phyloP scores from a whole-genome alignment of 2,797 vertebrate species.

The Chaenodraco wilsoni region DNA sequence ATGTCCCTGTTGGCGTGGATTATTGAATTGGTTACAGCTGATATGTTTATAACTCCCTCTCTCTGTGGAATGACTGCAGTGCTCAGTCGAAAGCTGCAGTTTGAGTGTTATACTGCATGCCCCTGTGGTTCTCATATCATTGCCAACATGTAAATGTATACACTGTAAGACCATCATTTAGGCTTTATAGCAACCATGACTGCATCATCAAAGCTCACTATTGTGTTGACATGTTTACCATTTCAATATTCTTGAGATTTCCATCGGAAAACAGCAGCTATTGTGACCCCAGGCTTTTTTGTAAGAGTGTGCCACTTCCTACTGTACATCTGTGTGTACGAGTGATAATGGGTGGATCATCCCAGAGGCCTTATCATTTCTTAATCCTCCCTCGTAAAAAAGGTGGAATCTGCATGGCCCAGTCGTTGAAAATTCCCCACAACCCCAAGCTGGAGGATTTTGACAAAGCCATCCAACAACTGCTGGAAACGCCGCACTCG shows the following conservation, averaged over 20 bases:
- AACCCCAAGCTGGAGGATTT: slow-evolving; percentile 91
- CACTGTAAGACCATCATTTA: slow-evolving; percentile 38
- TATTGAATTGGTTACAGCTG: slow-evolving; percentile 67
- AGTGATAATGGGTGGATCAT: slow-evolving; percentile 42
- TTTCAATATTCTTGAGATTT: slow-evolving; percentile 48
- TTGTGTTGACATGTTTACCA: slow-evolving; percentile 47
- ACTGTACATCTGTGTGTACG: slow-evolving; percentile 8
- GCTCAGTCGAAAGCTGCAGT: slow-evolving; percentile 47
- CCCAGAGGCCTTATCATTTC: slow-evolving; percentile 59
- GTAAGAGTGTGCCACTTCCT: neutral
- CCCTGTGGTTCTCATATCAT: slow-evolving; percentile 49
- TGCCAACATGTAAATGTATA: slow-evolving; percentile 65
- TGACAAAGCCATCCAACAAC: slow-evolving; percentile 91
- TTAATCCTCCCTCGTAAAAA: slow-evolving; percentile 59
- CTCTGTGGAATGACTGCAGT: slow-evolving; percentile 49
- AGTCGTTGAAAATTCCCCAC: slow-evolving; percentile 93
- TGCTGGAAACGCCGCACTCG: slow-evolving; percentile 91
- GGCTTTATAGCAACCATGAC: slow-evolving; percentile 41
- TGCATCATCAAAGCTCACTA: slow-evolving; percentile 48
- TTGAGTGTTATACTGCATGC: slow-evolving; percentile 45
- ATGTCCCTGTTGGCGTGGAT: slow-evolving; percentile 56
- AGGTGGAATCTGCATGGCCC: slow-evolving; percentile 96
- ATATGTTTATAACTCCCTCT: slow-evolving; percentile 62
- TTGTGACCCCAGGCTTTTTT: slow-evolving; percentile 55
- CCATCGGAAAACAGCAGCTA: slow-evolving; percentile 34